Base-by-base conservation (phyloP, 2,888 invertebrate species). In the Stenurella melanura region DNA sequence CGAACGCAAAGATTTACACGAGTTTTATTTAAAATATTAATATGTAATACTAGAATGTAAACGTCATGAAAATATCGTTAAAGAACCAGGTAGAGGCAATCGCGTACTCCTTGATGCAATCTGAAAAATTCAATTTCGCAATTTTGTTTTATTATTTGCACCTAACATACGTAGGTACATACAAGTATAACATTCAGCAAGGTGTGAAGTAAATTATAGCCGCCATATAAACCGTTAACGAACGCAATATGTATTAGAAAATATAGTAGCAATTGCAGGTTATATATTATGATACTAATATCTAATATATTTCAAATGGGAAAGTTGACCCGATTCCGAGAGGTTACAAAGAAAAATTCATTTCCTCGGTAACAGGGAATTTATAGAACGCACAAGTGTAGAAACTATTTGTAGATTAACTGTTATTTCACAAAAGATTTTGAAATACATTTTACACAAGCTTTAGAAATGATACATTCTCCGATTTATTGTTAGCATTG, bases 311-410 rank as follows among this genome's bases (percentile, higher is more conserved):
- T 38, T 38, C 18, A 19, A 50, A 66, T 19, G 15, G 19, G 64
- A 66, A 50, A 66, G 64, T 42, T 66, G 64, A 66, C 64, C 64
- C 64, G 42, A 50, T 66, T 66, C 17, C 64, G 38, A 42, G 58
- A 58, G 30, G 26, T 61, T 34, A 9, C 61, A 21, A 21, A 61
- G 61, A 61, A 61, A 61, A 61, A 30, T 61, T 21, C 61, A 61
- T 61, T 61, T 61, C 61, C 61, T 61, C 30, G n/a, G 9, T n/a
- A 64, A 64, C 7, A 34, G 42, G 42, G 64, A 64, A 19, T 64
- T 15, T 15, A 21, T 58, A 18, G 58, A 58, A 19, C 12, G 64
- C 34, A 34, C 15, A 18, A 64, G 17, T 64, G 64, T 30, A 61
- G 64, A 18, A 64, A 64, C 19, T 34, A 11, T 12, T 30, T 21